Conservation (phyloP, 1,140 invertebrate species). For the Gryllus bimaculatus region DNA sequence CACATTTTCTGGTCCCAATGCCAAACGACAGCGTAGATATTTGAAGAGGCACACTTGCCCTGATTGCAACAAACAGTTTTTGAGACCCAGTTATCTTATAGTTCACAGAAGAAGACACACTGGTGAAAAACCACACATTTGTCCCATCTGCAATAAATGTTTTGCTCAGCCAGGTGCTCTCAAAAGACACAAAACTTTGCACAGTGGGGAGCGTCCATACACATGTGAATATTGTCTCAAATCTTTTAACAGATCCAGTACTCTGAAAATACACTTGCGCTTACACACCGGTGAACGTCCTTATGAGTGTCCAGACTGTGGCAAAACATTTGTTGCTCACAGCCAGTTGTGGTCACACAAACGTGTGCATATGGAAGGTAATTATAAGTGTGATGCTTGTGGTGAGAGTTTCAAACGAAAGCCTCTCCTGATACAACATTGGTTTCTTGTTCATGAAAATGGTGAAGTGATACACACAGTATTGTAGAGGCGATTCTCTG, state of each 20-base stretch:
- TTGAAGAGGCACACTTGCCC: too few species aligned
- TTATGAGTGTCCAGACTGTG: neutral
- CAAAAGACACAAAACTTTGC: neutral
- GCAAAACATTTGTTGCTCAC: neutral
- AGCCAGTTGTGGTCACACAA: neutral
- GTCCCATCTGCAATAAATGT: neutral
- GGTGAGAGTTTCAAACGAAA: too few species aligned
- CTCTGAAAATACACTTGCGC: neutral
- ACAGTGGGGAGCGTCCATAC: neutral
- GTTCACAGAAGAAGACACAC: neutral
- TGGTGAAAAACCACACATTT: neutral
- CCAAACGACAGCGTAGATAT: too few species aligned
- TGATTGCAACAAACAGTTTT: neutral
- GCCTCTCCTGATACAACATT: too few species aligned
- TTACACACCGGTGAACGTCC: neutral
- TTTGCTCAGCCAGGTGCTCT: neutral
- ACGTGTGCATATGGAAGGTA: too few species aligned
- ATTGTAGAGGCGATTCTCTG: too few species aligned
- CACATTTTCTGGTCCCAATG: too few species aligned
- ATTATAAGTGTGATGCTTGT: too few species aligned
- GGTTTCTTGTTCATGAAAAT: too few species aligned
- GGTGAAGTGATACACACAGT: too few species aligned
- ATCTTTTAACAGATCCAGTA: neutral
- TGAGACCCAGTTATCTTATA: neutral
- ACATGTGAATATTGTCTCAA: neutral